Percentiles rank a stretch among this genome's conserved stretches.
These are phyloP conservation scores for Ornithorhynchus anatinus DNA, from an alignment of 2,113 vertebrate genomes.

Conservation along the genomic window DNA sequence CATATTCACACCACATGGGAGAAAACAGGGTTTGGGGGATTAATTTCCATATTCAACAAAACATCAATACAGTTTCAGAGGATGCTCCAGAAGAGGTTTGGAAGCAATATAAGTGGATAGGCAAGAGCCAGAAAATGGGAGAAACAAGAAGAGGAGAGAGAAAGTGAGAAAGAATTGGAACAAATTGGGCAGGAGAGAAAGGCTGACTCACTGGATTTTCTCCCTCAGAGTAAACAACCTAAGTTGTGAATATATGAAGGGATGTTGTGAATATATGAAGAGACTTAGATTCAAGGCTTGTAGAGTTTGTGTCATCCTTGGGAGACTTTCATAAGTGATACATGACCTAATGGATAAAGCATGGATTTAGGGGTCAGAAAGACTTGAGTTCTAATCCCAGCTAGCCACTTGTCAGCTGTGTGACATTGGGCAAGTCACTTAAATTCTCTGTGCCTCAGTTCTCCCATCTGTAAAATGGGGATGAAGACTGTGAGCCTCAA, in stretches of 20 bases:
- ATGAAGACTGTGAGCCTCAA: background rate
- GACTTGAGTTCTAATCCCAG: background rate
- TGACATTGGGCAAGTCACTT: background rate
- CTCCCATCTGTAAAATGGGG: background rate
- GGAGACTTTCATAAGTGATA: constrained; percentile 65
- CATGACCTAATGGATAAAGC: too few relatives aligned
- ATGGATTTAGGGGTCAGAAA: background rate
- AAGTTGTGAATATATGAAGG: background rate
- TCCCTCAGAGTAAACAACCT: background rate
- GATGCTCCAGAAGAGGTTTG: constrained; percentile 21
- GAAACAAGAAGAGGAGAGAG: background rate
- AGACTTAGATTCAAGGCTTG: background rate
- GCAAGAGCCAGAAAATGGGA: background rate
- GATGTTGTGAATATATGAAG: background rate
- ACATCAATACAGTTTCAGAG: constrained; percentile 58
- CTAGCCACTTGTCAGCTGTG: too few relatives aligned
- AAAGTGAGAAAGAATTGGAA: background rate
- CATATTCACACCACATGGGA: constrained; percentile 50
- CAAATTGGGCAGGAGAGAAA: background rate
- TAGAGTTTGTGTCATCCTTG: constrained; percentile 45
- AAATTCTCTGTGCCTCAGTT: background rate
- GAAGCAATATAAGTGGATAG: constrained; percentile 22
- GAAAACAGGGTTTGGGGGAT: constrained; percentile 54
- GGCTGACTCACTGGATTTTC: background rate
- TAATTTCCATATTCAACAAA: constrained; percentile 66